Base-by-base conservation (phyloP, 1,140 invertebrate genomes). In the Lanistes nyassanus region DNA sequence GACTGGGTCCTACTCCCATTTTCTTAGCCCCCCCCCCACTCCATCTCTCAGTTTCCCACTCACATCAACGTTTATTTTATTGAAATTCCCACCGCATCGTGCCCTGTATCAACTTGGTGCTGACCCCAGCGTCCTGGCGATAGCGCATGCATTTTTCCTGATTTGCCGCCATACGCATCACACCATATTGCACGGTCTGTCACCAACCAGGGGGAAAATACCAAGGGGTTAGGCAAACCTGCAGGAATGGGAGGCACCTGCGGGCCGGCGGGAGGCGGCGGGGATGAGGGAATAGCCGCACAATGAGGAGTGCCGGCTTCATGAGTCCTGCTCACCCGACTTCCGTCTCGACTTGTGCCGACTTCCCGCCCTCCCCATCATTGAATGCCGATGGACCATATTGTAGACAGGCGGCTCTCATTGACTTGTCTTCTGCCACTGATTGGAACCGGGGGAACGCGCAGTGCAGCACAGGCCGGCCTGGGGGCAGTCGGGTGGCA, bases 141-240 rank as follows among this genome's bases (percentile, higher is more conserved):
- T 0, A 26, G 42, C 26, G 42, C 67, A 47, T 53, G 51, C 31
- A 55, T 34, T 53, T 9, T 39, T 67, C 16, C 39, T 67, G 65
- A 67, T 67, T 67, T 67, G 37, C 65, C 65, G 39, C 65, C 23
- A 42, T 23, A 11, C 42, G 67, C 67, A 26, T 26, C 26, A n/a
- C 26, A 23, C 47, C 67, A 55, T 34, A 69, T 34, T 53, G 39
- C 47, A 4, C 5, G 31, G 26, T 58, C 68, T 56, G 68, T 70
- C 68, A 70, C 51, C 68, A 23, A 36, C 53, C 7, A 55, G n/a
- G 51, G 56, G 47, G 29, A 70, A 70, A 70, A 70, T 70, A 58
- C 51, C 68, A 70, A 5, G 68, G 31, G 68, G 68, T 70, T 70
- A 70, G 68, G n/a, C 9, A 70, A 70, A 70, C 51, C 26, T 2